Evolutionary conservation across 2,888 invertebrate species (phyloP).

Genomic region (Helleia helle): DNA sequence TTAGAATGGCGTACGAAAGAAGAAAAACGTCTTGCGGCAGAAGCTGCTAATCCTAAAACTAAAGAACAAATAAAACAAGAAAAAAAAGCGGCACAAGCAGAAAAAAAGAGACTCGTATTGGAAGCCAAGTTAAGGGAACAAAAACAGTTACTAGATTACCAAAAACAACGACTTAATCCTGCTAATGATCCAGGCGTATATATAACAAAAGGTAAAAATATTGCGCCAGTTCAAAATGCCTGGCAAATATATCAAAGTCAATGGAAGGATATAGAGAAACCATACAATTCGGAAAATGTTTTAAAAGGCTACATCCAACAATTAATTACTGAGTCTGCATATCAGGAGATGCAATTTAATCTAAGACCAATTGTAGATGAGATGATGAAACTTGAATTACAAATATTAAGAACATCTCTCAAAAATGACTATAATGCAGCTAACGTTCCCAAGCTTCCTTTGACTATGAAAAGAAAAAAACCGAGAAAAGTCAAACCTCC

Average conservation of each 20-base stretch:
- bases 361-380: constrained; percentile 81
- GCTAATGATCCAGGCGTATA: constrained; percentile 58
- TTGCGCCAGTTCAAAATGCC: constrained; percentile 31
- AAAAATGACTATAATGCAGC: constrained; percentile 44
- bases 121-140: constrained; percentile 44
- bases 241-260: constrained; percentile 46
- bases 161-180: constrained; percentile 58
- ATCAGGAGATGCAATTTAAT: constrained; percentile 77
- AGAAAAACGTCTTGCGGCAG: constrained; percentile 47
- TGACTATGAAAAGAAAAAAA: constrained; percentile 45
- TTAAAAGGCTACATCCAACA: constrained; percentile 76
- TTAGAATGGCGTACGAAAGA: constrained; percentile 47
- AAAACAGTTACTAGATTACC: constrained; percentile 55
- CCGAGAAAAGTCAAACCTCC: constrained; percentile 60
- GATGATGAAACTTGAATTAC: constrained; percentile 74
- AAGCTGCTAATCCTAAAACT: constrained; percentile 40
- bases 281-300: constrained; percentile 69
- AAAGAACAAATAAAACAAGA: constrained; percentile 64
- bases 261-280: constrained; percentile 50
- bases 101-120: constrained; percentile 42
- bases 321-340: constrained; percentile 78
- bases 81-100: constrained; percentile 48
- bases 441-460: constrained; percentile 30
- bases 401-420: constrained; percentile 66
- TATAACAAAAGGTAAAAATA: constrained; percentile 33